Evolutionary conservation across 2,888 invertebrate species (phyloP).

Genomic region (Caenorhabditis plicata): DNA sequence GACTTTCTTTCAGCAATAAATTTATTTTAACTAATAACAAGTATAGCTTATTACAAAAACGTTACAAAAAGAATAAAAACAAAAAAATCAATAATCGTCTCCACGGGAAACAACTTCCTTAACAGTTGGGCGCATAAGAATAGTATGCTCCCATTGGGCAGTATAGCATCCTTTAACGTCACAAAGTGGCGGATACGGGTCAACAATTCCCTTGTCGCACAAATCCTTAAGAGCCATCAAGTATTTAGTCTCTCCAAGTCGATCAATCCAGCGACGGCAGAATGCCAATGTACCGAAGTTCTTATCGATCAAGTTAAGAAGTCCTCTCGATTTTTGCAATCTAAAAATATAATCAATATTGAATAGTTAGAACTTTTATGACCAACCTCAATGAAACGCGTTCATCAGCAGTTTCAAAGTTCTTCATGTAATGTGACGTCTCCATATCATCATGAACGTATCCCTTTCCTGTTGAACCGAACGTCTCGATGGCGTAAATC

Average conservation of each 20-base stretch:
- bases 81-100: constrained; percentile 74
- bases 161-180: constrained; percentile 97
- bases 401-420: constrained; percentile 78
- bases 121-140: constrained; percentile 92
- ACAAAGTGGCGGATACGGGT: constrained; percentile 95
- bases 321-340: constrained; percentile 87
- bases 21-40: background rate
- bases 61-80: background rate
- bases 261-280: constrained; percentile 97
- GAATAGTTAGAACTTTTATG: too few relatives aligned
- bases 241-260: constrained; percentile 92
- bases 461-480: constrained; percentile 90
- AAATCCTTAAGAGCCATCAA: constrained; percentile 97
- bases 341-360: too few relatives aligned
- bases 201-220: constrained; percentile 95
- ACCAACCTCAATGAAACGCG: constrained; percentile 87
- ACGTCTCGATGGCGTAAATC: constrained; percentile 98
- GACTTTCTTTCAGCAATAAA: background rate
- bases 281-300: constrained; percentile 96
- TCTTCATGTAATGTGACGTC: constrained; percentile 99
- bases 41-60: background rate
- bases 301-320: constrained; percentile 89
- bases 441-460: constrained; percentile 97
- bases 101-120: constrained; percentile 97
- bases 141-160: constrained; percentile 99